Evolutionary conservation across 2,888 invertebrate genomes (phyloP).

Genomic region (Hymenopus coronatus): DNA sequence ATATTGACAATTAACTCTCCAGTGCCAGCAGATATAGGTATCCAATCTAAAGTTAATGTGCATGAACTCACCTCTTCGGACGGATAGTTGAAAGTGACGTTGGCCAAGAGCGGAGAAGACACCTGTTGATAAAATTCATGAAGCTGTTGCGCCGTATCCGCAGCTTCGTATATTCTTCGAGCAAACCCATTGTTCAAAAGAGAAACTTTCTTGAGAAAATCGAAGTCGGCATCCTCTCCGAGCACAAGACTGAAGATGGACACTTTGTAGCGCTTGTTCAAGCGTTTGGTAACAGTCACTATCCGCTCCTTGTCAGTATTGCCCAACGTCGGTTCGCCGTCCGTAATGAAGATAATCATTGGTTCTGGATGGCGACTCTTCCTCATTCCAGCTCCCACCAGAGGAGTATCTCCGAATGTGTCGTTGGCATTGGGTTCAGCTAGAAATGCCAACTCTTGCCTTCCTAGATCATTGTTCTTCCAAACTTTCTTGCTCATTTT

Average conservation of each 20-base stretch:
- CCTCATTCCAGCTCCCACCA: neutral
- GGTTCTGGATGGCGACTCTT: constrained; percentile 50
- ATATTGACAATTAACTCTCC: no score
- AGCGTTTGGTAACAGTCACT: constrained; percentile 38
- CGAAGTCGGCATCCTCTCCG: constrained; percentile 64
- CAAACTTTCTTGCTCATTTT: constrained; percentile 30
- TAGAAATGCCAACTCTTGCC: neutral
- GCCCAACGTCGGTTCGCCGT: constrained; percentile 64
- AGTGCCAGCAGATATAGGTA: neutral
- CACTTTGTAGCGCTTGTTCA: constrained; percentile 38
- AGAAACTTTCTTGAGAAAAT: constrained; percentile 63
- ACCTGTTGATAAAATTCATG: constrained; percentile 64
- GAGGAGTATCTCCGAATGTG: neutral
- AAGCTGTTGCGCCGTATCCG: constrained; percentile 65
- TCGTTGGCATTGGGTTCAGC: neutral
- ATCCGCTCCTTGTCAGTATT: constrained; percentile 55
- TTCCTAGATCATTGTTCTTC: neutral
- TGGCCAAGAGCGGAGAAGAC: constrained; percentile 63
- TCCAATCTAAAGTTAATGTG: neutral
- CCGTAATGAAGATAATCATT: constrained; percentile 64
- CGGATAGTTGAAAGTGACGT: constrained; percentile 64
- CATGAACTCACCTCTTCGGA: constrained; percentile 49
- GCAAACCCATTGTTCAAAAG: constrained; percentile 65
- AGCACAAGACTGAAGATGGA: constrained; percentile 69
- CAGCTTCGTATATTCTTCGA: constrained; percentile 69